Base-by-base conservation (phyloP, 2,113 vertebrate species). In the Pomatorhinus ruficollis region DNA sequence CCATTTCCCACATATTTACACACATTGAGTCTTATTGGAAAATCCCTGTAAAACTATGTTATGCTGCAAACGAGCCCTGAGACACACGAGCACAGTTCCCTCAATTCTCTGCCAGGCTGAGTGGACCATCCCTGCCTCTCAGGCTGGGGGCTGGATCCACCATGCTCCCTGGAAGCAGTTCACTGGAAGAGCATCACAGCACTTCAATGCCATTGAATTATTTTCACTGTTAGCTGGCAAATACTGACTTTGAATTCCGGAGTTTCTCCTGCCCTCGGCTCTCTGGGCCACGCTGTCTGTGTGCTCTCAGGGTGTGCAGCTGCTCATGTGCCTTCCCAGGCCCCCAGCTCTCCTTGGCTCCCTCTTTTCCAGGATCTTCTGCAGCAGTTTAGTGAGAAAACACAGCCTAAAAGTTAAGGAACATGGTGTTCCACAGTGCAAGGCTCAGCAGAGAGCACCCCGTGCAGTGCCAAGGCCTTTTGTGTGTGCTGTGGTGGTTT, bases 221-320 rank as follows among this genome's bases (percentile, higher is more conserved):
- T 50, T 79, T 82, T 31, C 40, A 35, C 63, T 17, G 21, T 35
- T 69, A 69, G 28, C 47, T 76, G 47, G 31, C 21, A 75, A 30
- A 61, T 49, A 14, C 22, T 10, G 8, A 12, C 59, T 83, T 27
- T 20, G 50, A 20, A 12, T 30, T 40, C 52, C 49, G 25, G 9
- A 0, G 14, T 49, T 54, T 66, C 52, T 78, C 15, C 50, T 35
- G 42, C 52, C 31, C 10, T 25, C 0, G 0, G 16, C 44, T 59
- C 37, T 52, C 12, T 1, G 0, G 27, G 27, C 45, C 3, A 2
- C 0, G 3, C 28, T 10, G 5, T 15, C 23, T 33, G 12, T 11
- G 53, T 40, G 50, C 45, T 86, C 11, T 27, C 42, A 15, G 53
- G 30, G 28, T 15, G 13, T 27, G 35, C 27, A 8, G 64, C 45